Evolutionary conservation across 2,113 vertebrate species (phyloP), one percentile per base, ranked within the genome.

Genomic region (Machaerirhynchus nigripectus): DNA sequence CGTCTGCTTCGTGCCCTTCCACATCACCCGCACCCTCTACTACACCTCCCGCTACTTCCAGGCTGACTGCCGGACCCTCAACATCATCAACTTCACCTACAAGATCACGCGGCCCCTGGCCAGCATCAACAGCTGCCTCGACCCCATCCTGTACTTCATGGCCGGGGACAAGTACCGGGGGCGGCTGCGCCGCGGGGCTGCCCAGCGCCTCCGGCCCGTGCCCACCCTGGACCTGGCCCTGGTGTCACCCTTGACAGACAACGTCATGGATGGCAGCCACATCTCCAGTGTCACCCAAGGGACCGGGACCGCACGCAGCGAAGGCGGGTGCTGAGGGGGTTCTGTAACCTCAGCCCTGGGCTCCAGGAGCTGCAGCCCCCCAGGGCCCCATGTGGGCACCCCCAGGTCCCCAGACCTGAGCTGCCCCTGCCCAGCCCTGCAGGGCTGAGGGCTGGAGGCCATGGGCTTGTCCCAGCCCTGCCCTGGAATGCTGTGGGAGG

Each of bases 91-190:
- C 91, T 98, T 99, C 63, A 97, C 98, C 44, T 99, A 99, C 95
- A 99, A 99, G 97, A 98, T 99, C 97, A 99, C 99, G 2, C 97
- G 98, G 31, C 99, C 99, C 3, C 97, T 99, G 95, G 99, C 99
- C 67, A 99, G 99, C 64, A 78, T 98, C 95, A 99, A 99, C 97
- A 99, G 99, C 96, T 99, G 99, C 95, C 98, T 99, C 4, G 99
- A 99, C 91, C 99, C 99, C 18, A 98, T 99, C 73, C 96, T 99
- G 21, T 99, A 99, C 97, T 98, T 99, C 95, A 97, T 99, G 95
- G 99, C 96, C 0, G 99, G 99, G 68, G 98, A 99, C 93, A 98
- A 98, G 55, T 99, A 99, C 87, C 98, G 98, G 56, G 96, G 98
- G 13, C 97, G 92, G 92, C 93, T 99, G 55, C 63, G 96, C 47